Percentiles rank a stretch among this genome's conserved stretches.
Conservation (phyloP, 2,888 invertebrate species). For the Norana najaformis region DNA sequence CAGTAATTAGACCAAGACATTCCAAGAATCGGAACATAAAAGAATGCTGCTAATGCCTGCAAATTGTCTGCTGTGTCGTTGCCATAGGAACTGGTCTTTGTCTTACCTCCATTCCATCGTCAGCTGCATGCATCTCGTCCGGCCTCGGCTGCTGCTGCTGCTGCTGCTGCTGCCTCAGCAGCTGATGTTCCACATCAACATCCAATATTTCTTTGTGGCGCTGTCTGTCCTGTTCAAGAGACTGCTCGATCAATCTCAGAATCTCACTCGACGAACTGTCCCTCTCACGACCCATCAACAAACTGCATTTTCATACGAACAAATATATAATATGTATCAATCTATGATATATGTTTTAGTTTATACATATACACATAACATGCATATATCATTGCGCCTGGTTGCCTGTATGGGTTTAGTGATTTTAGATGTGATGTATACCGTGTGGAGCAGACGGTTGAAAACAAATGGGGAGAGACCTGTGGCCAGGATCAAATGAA, state of each 20-base stretch:
- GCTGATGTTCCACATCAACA: slow-evolving; percentile 49
- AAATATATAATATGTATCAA: not conserved
- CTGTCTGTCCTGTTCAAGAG: slow-evolving; percentile 84
- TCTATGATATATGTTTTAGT: not conserved
- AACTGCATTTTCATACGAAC: slow-evolving; percentile 50
- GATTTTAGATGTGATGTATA: no score
- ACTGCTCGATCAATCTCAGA: slow-evolving; percentile 90
- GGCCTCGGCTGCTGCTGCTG: slow-evolving; percentile 38
- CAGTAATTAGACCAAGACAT: not conserved
- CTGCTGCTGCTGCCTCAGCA: slow-evolving; percentile 49
- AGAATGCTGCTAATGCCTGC: not conserved
- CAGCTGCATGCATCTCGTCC: not conserved
- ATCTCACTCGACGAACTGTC: slow-evolving; percentile 97
- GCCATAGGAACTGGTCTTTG: slow-evolving; percentile 14
- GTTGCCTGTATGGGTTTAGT: no score
- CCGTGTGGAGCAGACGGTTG: no score
- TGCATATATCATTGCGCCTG: no score
- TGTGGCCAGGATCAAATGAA: no score
- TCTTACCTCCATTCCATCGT: not conserved
- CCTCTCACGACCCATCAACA: slow-evolving; percentile 81
- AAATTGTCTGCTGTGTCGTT: not conserved
- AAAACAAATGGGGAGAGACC: no score
- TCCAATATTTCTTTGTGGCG: slow-evolving; percentile 64
- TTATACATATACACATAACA: not conserved
- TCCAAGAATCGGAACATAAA: not conserved